phyloP scores from a whole-genome alignment of 30 jellyfish, hydroid and myxozoan species.

The Pelagia noctiluca region DNA sequence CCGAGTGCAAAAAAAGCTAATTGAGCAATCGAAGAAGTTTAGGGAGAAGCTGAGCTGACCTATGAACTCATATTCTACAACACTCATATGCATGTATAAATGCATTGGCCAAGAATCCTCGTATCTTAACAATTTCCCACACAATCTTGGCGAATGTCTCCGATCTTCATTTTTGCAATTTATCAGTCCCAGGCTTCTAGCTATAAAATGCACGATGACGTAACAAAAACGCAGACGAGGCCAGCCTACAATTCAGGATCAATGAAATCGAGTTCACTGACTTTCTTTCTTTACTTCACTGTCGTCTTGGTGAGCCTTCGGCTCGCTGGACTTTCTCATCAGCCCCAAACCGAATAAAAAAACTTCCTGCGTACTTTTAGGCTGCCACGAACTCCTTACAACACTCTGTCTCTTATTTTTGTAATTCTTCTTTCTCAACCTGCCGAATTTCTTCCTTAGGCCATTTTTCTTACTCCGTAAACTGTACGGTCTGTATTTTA shows the following conservation, averaged over 20 bases:
- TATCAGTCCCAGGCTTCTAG: too few species aligned
- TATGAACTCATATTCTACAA: too few species aligned
- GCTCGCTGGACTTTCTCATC: slow-evolving; percentile 26
- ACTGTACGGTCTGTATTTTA: slow-evolving; percentile 76
- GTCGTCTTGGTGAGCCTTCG: neutral
- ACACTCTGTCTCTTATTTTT: slow-evolving; percentile 16
- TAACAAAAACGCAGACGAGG: too few species aligned
- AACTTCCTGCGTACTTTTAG: slow-evolving; percentile 56
- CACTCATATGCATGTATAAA: slow-evolving; percentile 58
- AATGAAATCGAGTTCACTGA: neutral
- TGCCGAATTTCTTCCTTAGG: slow-evolving; percentile 5
- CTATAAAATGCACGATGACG: too few species aligned
- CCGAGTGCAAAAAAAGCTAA: too few species aligned
- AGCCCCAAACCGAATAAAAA: slow-evolving; percentile 49
- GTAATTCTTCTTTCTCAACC: neutral
- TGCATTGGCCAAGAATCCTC: slow-evolving; percentile 74
- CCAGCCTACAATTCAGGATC: slow-evolving; percentile 77
- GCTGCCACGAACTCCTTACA: slow-evolving; percentile 35
- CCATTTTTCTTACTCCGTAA: slow-evolving; percentile 59
- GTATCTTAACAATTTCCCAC: too few species aligned
- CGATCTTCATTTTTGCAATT: too few species aligned
- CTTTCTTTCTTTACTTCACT: neutral
- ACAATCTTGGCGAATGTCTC: too few species aligned
- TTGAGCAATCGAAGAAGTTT: slow-evolving; percentile 85
- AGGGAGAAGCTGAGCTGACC: slow-evolving; percentile 55